Percentiles rank a stretch among this genome's conserved stretches.
Evolutionary conservation across 2,797 vertebrate genomes (phyloP).

Genomic region (Catostomus latipinnis): DNA sequence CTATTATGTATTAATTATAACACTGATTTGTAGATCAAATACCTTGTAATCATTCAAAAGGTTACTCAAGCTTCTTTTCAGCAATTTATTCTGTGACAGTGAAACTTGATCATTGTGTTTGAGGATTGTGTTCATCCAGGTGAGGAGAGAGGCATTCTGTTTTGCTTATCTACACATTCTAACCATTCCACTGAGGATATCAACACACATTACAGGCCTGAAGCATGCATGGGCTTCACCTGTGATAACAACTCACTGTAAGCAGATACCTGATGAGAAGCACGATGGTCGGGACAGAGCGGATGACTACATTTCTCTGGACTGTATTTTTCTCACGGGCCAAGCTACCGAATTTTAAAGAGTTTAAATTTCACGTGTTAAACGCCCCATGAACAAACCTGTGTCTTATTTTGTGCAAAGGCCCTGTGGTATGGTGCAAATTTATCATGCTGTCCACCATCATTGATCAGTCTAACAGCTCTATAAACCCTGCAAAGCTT

Average conservation of each 20-base stretch:
- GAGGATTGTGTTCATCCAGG: no score
- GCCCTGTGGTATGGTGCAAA: neutral
- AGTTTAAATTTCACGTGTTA: neutral
- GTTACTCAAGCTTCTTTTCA: neutral
- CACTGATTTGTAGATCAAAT: conserved; percentile 42
- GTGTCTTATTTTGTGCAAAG: neutral
- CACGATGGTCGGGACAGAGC: neutral
- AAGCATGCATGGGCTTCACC: neutral
- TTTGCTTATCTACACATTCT: conserved; percentile 12
- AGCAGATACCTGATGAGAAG: neutral
- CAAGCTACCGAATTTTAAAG: conserved; percentile 1
- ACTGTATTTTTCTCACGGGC: neutral
- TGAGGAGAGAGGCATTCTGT: neutral
- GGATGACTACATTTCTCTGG: conserved; percentile 5
- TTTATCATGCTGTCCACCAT: conserved; percentile 4
- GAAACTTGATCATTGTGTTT: neutral
- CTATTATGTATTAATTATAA: neutral
- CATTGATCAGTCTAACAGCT: conserved; percentile 18
- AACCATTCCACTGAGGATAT: conserved; percentile 1
- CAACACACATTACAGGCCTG: neutral
- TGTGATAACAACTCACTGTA: conserved; percentile 17
- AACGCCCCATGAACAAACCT: neutral
- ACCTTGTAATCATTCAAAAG: neutral
- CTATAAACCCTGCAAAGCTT: neutral
- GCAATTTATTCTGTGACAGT: neutral